These are phyloP conservation scores for Parelbella ahira DNA, from an alignment of 2,888 invertebrate genomes.

Conservation along the genomic window DNA sequence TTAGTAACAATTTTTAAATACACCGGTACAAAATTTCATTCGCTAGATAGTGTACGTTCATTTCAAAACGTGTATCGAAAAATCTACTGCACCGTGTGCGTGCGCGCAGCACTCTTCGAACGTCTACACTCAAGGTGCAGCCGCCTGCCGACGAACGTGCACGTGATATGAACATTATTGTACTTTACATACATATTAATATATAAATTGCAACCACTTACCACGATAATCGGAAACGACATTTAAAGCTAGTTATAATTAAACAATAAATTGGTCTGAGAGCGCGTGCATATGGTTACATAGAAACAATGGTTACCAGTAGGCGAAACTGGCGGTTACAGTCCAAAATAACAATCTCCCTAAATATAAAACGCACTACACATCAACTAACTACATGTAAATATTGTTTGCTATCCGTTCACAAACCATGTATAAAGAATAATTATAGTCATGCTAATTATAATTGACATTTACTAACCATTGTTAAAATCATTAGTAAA, in stretches of 20 bases:
- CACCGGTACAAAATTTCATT: constrained; percentile 12
- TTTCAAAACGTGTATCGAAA: constrained; percentile 22
- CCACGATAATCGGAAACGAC: constrained; percentile 7
- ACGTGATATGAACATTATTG: constrained; percentile 55
- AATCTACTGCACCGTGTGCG: too few species aligned
- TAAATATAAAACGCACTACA: constrained; percentile 16
- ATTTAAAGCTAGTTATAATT: constrained; percentile 12
- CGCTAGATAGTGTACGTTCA: constrained; percentile 15
- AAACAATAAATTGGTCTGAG: not conserved
- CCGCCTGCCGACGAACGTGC: too few species aligned
- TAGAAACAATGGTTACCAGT: constrained; percentile 1
- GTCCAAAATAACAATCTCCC: constrained; percentile 11
- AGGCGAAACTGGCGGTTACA: constrained; percentile 6
- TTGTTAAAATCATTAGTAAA: too few species aligned
- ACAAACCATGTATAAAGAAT: constrained; percentile 19
- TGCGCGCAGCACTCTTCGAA: too few species aligned
- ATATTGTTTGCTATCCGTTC: constrained; percentile 16
- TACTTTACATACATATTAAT: constrained; percentile 41
- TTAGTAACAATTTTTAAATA: constrained; percentile 14
- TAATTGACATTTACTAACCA: constrained; percentile 13
- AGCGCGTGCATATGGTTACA: constrained; percentile 5
- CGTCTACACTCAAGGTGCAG: too few species aligned
- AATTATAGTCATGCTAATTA: constrained; percentile 10
- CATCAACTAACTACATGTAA: constrained; percentile 18
- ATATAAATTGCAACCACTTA: constrained; percentile 10